phyloP scores from a whole-genome alignment of 2,797 vertebrate species.

The Lophotriccus pileatus region DNA sequence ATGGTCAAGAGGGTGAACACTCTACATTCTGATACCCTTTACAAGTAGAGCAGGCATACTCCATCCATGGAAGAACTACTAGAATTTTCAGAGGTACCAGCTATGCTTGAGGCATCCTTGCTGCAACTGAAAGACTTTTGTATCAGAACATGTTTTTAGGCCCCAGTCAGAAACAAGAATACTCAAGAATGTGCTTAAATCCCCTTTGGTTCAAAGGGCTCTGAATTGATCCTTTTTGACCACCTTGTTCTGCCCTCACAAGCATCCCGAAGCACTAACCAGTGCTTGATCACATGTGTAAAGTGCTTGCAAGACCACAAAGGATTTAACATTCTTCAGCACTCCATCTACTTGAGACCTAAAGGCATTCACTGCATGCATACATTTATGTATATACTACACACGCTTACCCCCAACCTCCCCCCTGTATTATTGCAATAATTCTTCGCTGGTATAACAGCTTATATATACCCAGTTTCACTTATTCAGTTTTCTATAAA shows the following conservation, averaged over 20 bases:
- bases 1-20: background rate
- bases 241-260: background rate
- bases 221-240: background rate
- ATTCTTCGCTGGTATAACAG: conserved; percentile 63
- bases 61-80: background rate
- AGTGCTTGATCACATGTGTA: no score
- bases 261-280: background rate
- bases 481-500: conserved; percentile 66
- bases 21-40: conserved; percentile 21
- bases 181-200: background rate
- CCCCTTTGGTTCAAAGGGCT: background rate
- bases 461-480: conserved; percentile 62
- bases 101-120: background rate
- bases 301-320: background rate
- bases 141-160: background rate
- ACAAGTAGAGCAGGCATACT: background rate
- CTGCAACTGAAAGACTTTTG: background rate
- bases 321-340: conserved; percentile 7
- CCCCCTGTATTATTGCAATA: conserved; percentile 59
- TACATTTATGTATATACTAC: background rate
- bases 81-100: background rate
- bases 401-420: background rate
- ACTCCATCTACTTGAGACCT: background rate
- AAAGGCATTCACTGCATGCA: background rate
- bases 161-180: background rate